Evolutionary conservation across 2,113 vertebrate genomes (phyloP), one percentile per base, ranked within the genome.

Genomic region (Jacana jacana): DNA sequence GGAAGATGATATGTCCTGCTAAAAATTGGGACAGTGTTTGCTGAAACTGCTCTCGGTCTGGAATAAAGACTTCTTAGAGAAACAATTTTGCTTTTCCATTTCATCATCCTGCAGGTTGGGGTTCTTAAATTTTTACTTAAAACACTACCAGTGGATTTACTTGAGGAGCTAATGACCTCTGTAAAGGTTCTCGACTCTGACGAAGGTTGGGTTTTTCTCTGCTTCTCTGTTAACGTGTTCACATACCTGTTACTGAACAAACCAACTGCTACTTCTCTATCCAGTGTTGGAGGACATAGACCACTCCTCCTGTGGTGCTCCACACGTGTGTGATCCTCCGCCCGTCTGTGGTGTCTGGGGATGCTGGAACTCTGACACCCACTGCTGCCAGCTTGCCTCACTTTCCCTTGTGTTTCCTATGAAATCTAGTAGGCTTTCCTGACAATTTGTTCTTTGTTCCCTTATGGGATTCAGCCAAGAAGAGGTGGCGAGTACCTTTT

Each of bases 61-160:
- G 42, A 83, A 46, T 70, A 52, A 69, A 86, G 49, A 52, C 13
- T 42, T 75, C 49, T 23, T 10, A 24, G 11, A 89, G 28, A 70
- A 90, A 72, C 35, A 39, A 12, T 52, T 86, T 51, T 71, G 10
- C 10, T 66, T 48, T 88, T 89, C 15, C 14, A 1, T 80, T 81
- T 30, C 5, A 51, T 49, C 66, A 51, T 58, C 48, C 30, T 84
- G 57, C 27, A 66, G 64, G 51, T 30, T 66, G 16, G 18, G 23
- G 20, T 76, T 52, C 44, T 79, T 65, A n/a, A 42, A 35, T 78
- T 83, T 72, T 73, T 73, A 10, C 37, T 76, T 75, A 57, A 93
- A 96, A 96, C 92, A 93, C 84, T 93, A 97, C 91, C 18, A 63
- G 30, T 35, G 7, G 64, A 48, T 77, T 75, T 81, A 37, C 37